phyloP scores from a whole-genome alignment of 2,888 invertebrate species.

The Spicauda simplicius region DNA sequence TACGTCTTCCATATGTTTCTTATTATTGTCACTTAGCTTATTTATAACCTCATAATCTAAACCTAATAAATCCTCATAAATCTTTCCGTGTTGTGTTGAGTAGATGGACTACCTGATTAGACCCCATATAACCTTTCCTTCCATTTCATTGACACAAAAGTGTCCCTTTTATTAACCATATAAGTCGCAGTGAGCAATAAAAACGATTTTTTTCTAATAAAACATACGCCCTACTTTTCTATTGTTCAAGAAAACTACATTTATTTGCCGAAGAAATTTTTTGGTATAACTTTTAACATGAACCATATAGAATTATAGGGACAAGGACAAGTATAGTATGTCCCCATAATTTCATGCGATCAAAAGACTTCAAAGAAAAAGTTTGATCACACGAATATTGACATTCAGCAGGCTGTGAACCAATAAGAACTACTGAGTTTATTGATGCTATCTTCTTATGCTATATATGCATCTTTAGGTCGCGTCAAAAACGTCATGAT shows the following conservation, averaged over 20 bases:
- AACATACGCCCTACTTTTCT: slow-evolving; percentile 19
- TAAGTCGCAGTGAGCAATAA: slow-evolving; percentile 31
- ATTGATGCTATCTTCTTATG: too few species aligned
- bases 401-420: too few species aligned
- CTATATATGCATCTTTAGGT: too few species aligned
- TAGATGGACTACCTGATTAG: slow-evolving; percentile 23
- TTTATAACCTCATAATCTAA: slow-evolving; percentile 15
- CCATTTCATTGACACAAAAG: slow-evolving; percentile 16
- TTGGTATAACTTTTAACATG: too few species aligned
- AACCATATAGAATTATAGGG: too few species aligned
- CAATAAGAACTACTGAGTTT: too few species aligned
- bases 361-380: too few species aligned
- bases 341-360: too few species aligned
- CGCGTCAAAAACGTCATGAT: too few species aligned
- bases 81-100: slow-evolving; percentile 13
- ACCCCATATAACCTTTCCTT: slow-evolving; percentile 9
- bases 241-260: slow-evolving; percentile 7
- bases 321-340: too few species aligned
- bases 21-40: background rate
- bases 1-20: background rate
- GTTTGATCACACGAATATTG: too few species aligned
- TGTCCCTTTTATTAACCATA: slow-evolving; percentile 33
- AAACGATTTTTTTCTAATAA: slow-evolving; percentile 31
- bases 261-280: background rate
- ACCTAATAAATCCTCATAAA: too few species aligned